Evolutionary conservation across 2,113 vertebrate genomes (phyloP).

Genomic region (Alethe diademata): DNA sequence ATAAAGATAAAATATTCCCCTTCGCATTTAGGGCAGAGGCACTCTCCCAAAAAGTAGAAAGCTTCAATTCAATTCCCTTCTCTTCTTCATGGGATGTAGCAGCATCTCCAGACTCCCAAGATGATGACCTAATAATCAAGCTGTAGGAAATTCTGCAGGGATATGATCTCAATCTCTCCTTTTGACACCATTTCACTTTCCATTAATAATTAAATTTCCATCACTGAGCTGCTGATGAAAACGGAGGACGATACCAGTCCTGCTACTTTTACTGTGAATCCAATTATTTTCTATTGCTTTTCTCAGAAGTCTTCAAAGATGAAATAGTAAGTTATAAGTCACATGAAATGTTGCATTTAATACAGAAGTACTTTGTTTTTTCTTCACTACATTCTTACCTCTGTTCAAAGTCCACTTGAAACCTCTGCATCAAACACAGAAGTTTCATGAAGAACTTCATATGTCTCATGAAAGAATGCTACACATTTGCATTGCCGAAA

Average conservation of each 20-base stretch:
- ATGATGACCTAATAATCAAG: conserved; percentile 27
- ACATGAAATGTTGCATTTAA: background rate
- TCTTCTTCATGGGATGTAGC: background rate
- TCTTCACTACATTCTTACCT: background rate
- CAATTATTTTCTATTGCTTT: background rate
- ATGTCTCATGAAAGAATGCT: background rate
- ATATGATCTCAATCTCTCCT: background rate
- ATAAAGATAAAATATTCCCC: background rate
- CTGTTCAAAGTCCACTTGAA: background rate
- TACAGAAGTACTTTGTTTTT: background rate
- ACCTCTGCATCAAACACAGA: background rate
- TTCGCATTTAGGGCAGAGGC: background rate
- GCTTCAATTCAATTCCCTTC: background rate
- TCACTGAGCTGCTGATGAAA: background rate
- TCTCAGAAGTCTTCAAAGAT: background rate
- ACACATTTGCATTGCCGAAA: background rate
- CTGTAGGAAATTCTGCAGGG: conserved; percentile 8
- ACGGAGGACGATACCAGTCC: background rate
- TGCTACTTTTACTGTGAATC: background rate
- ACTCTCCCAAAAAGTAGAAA: background rate
- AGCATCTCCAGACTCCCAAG: background rate
- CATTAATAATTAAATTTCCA: conserved; percentile 59
- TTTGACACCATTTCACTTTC: conserved; percentile 37
- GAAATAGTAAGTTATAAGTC: background rate
- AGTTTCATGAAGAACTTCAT: background rate